Base-by-base conservation (phyloP, 2,113 vertebrate species). In the Ageneiosus marmoratus region DNA sequence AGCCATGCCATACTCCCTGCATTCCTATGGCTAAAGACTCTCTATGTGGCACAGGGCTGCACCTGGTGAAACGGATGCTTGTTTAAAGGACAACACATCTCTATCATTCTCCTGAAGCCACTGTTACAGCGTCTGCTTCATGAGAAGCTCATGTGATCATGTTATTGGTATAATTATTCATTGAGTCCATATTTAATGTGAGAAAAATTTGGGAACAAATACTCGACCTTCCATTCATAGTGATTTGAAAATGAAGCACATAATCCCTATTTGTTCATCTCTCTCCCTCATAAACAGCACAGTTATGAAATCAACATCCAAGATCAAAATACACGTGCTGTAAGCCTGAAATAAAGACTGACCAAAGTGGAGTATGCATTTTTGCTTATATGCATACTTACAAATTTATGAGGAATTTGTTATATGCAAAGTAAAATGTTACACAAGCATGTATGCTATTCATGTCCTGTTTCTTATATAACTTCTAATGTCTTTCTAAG, bases 1-100 rank as follows among this genome's bases (percentile, higher is more conserved):
- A 72, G 53, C 79, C 20, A 20, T 50, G 79, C 76, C 63, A 62
- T 51, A 65, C 84, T 82, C 76, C 5, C 82, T 32, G 79, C 75
- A 86, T 84, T 88, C 82, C 79, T 77, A 56, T 76, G 70, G 55
- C 51, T 79, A 48, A 41, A 87, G 27, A 80, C 58, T 77, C 44
- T 32, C 9, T 50, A 73, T 63, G 18, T 20, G n/a, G 78, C 50
- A 80, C 72, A 18, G 58, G 56, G 63, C 50, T 69, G 74, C 53
- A 78, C 75, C 65, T 77, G 67, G 62, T 63, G 22, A 60, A 78
- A 78, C 15, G 32, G 9, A 2, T 18, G 32, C 11, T 10, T 56
- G 20, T 77, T 56, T 37, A n/a, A 16, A 70, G 77, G 13, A 15
- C 50, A 80, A 80, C 56, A 65, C 37, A 74, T 70, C 46, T 46